Percentiles rank a stretch among this genome's conserved stretches.
These are phyloP conservation scores for Apodemia duryi DNA, from an alignment of 2,888 invertebrate species.

Conservation along the genomic window DNA sequence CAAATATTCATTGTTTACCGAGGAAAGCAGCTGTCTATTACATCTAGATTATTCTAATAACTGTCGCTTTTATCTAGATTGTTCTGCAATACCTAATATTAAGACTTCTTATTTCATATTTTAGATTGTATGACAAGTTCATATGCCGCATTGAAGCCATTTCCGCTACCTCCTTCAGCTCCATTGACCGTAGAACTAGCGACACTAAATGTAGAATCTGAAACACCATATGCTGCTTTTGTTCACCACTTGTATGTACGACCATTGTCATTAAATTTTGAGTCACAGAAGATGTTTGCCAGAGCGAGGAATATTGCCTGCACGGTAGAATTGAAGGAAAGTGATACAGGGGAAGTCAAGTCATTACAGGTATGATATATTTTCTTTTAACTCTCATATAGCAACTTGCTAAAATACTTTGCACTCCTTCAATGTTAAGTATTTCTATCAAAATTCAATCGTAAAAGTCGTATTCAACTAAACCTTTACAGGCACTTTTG, in stretches of 20 bases:
- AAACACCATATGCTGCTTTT: conserved; percentile 90
- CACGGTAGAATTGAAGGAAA: conserved; percentile 91
- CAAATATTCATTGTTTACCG: no score
- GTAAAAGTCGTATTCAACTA: no score
- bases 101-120: conserved; percentile 3
- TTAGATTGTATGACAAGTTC: conserved; percentile 91
- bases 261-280: conserved; percentile 91
- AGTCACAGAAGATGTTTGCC: conserved; percentile 93
- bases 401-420: background rate
- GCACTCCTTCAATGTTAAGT: background rate
- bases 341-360: conserved; percentile 81
- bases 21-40: no score
- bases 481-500: no score
- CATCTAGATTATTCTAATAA: no score
- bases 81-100: no score
- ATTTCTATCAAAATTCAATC: no score
- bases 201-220: conserved; percentile 86
- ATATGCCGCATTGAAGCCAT: conserved; percentile 90
- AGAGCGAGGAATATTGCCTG: conserved; percentile 97
- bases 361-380: conserved; percentile 83
- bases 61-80: no score
- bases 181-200: conserved; percentile 91
- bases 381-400: background rate
- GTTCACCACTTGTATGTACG: conserved; percentile 96
- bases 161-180: conserved; percentile 86